Evolutionary conservation across 2,888 invertebrate genomes (phyloP), one percentile per base, ranked within the genome.

Genomic region (Callyntrura guangdongensis): DNA sequence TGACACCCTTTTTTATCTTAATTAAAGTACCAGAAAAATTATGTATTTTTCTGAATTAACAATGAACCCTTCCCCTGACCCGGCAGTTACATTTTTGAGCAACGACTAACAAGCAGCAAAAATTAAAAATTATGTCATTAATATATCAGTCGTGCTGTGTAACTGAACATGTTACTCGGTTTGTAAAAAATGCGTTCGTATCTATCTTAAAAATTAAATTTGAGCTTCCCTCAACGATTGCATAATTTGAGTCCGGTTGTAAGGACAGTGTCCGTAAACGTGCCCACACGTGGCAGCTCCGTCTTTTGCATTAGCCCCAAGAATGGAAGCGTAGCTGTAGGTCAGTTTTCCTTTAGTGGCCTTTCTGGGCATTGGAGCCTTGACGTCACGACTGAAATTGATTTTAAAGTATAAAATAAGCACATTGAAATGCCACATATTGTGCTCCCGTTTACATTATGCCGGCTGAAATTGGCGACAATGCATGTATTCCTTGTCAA

Each of bases 191-290:
- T 8, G 27, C 22, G n/a, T 27, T 45, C 17, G 2, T 4, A 27
- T 9, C 11, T 14, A 27, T 11, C 25, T 12, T 11, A 20, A 47
- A 49, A 61, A 14, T 92, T 92, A 93, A 84, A 92, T 86, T 22
- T 92, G 89, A 82, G 92, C 92, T 74, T 91, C 92, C 61, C 93
- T 84, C 17, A 93, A 81, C 74, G 92, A 89, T 67, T 92, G 87
- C 92, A 93, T 93, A 69, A 93, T 91, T 49, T 93, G 91, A 0
- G 64, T 49, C 45, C 89, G 91, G 25, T 69, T 82, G 90, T 93
- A 93, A 5, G 93, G 93, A 82, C 93, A 93, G 25, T 89, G 61
- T 12, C 90, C 93, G 61, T 93, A 93, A 22, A 93, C 93, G 56
- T 87, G 86, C 20, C 85, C 84, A 86, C 93, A 93, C n/a, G 91